Evolutionary conservation across 2,797 vertebrate species (phyloP), one percentile per base, ranked within the genome.

Genomic region (Hipposideros larvatus): DNA sequence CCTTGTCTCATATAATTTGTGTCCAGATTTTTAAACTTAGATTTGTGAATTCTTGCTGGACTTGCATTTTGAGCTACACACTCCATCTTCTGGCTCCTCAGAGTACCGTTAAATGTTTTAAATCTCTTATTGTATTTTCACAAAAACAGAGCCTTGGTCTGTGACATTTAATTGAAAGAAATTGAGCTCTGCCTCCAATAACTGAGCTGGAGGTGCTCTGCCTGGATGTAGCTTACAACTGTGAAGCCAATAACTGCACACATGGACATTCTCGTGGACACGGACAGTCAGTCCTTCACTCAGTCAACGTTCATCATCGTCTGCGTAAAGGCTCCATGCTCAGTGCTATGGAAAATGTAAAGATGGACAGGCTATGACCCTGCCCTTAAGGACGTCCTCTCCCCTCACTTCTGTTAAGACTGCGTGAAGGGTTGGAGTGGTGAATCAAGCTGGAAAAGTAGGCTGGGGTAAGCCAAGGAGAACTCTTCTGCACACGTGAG

Each of bases 51-150:
- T 66, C 57, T 80, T 28, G 55, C 5, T 66, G 57, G 73, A 66
- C 73, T 80, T 93, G 48, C 89, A 74, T 86, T 74, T 86, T 66
- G 57, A 92, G 43, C 15, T 77, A 68, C 34, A 22, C 18, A 61
- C 37, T 75, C 75, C 77, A 87, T 61, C 85, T 92, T 70, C 84
- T 53, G 73, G 73, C 22, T 51, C 87, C 80, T 90, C 74, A 28
- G 57, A 66, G 77, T 43, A 77, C 9, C 57, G 37, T 65, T 73
- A 51, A n/a, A 41, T 53, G 65, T 79, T 73, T 90, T 93, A 66
- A 66, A 37, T 90, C 46, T 65, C 90, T 51, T 84, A 61, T 5
- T 55, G 9, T 65, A n/a, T 73, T 90, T 85, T 79, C 73, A 66
- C 70, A 46, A 41, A 26, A 18, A 73, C 7, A 16, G 51, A 73